Percentiles rank a stretch among this genome's conserved stretches.
Evolutionary conservation across 1,140 invertebrate genomes (phyloP).

Genomic region (Steinernema khuongi): DNA sequence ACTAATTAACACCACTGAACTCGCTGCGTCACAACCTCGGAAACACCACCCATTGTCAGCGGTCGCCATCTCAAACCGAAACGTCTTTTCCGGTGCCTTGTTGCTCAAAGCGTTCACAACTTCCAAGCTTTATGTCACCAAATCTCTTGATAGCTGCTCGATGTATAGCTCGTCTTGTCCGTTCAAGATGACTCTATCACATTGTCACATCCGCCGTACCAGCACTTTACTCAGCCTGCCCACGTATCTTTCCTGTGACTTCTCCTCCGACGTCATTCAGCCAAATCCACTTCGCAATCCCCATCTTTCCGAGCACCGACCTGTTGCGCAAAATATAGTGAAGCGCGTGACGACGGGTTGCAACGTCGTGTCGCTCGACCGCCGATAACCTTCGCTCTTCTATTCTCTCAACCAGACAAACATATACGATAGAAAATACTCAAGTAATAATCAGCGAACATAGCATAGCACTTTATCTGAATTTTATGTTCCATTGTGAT

Average conservation of each 20-base stretch:
- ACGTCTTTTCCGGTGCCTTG: conserved; percentile 9
- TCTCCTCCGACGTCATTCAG: too few species aligned
- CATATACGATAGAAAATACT: not conserved
- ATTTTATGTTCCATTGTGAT: too few species aligned
- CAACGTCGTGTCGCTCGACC: conserved; percentile 3
- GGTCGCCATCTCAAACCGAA: not conserved
- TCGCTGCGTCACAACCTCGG: too few species aligned
- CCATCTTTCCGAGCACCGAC: not conserved
- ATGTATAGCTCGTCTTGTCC: not conserved
- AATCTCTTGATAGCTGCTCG: too few species aligned
- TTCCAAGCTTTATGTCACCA: conserved; percentile 8
- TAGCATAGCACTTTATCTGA: too few species aligned
- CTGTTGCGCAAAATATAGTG: not conserved
- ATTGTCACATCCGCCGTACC: not conserved
- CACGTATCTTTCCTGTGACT: too few species aligned
- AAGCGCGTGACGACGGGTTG: not conserved
- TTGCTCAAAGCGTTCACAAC: conserved; percentile 3
- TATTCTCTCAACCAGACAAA: not conserved
- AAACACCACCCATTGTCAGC: too few species aligned
- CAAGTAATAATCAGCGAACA: too few species aligned
- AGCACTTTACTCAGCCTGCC: too few species aligned
- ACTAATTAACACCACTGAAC: too few species aligned
- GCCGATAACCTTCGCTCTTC: too few species aligned
- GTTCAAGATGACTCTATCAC: not conserved
- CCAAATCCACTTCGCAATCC: not conserved